Base-by-base conservation (phyloP, 2,797 vertebrate species). In the Rhinophrynus dorsalis region DNA sequence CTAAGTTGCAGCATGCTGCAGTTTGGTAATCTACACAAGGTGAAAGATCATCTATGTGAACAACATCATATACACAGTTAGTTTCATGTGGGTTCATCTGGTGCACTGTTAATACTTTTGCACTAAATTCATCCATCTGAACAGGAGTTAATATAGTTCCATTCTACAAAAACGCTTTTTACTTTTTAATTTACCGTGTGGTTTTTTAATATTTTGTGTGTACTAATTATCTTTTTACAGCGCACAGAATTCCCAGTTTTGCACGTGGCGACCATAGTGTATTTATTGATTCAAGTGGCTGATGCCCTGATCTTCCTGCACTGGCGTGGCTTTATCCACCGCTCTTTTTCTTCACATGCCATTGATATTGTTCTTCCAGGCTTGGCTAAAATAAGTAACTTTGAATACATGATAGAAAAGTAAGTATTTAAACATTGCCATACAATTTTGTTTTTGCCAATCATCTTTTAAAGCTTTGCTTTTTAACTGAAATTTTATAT, bases 351-450 rank as follows among this genome's bases (percentile, higher is more conserved):
- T 74, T 90, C 90, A 67, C 75, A 85, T 0, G 87, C 89, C 12
- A 12, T 92, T 66, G 83, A 90, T 0, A 32, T 92, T 0, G 79
- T 91, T 33, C 84, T 85, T 30, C 45, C 79, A 0, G 83, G 85
- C 3, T 80, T 85, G 68, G 89, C 88, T 0, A 89, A 89, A 75
- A 77, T 92, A 1, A 85, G 87, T 69, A 90, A 91, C 75, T 75
- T 92, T 76, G 90, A 92, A 45, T 83, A 87, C 69, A 80, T 89
- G 90, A 37, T 85, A 11, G 83, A 88, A 80, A 91, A 88, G 90
- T 91, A 62, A 67, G 30, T 21, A 15, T 35, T 26, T 38, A 38
- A n/a, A n/a, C 6, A 38, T 12, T 38, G 13, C 13, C 15, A n/a
- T 30, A 4, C 29, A 30, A 9, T 30, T 4, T 30, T 30, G 29